Evolutionary conservation across 2,797 vertebrate species (phyloP), one percentile per base, ranked within the genome.

Genomic region (Geotrypetes seraphini): DNA sequence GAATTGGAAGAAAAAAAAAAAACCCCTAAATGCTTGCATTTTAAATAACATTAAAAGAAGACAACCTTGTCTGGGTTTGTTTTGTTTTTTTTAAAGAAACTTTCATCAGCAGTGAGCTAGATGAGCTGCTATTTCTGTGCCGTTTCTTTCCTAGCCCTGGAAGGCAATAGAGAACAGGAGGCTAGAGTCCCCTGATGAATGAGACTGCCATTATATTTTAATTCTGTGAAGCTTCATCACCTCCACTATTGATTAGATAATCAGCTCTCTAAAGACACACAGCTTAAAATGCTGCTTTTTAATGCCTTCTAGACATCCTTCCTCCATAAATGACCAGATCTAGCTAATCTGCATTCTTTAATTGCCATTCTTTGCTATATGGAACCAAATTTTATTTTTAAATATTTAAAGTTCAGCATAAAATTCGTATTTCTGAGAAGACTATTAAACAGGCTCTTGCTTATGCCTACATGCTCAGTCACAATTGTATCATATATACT

Each of bases 1-100:
- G 53, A 65, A 70, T 44, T 45, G 35, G n/a, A n/a, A n/a, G n/a
- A n/a, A n/a, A n/a, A n/a, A n/a, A n/a, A n/a, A 22, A 17, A 51
- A 64, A 62, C 63, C 22, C n/a, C 64, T 23, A 45, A 67, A 39
- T 43, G 46, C 43, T 60, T 50, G 42, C 53, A 69, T 70, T 57
- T 63, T 62, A 69, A 69, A 47, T 47, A 63, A 63, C 35, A 36
- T 28, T 50, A 50, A 51, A n/a, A 26, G 22, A 53, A 46, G 22
- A 48, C n/a, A 11, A 47, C 35, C 10, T 1, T 1, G 47, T 32
- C 19, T 43, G n/a, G n/a, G n/a, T n/a, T n/a, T n/a, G n/a, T n/a
- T 33, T 33, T 45, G 28, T n/a, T n/a, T n/a, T n/a, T n/a, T n/a
- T n/a, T n/a, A n/a, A n/a, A n/a, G n/a, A n/a, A n/a, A n/a, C 24